A percentile compares a stretch with the other conserved stretches of the same genome.
phyloP scores from a whole-genome alignment of 2,888 invertebrate species.

The Dynastes tityus region DNA sequence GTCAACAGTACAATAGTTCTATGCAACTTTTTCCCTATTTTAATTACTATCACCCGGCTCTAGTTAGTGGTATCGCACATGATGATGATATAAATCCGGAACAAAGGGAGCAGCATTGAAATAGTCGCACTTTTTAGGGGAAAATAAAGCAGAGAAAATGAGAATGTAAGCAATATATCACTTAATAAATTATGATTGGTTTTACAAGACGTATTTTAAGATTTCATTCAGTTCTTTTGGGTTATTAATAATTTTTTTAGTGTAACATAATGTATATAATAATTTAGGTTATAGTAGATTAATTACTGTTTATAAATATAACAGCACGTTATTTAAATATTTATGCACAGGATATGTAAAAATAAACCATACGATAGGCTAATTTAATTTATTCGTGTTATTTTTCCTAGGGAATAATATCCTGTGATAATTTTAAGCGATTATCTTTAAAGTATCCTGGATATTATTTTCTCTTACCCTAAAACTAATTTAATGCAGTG shows the following conservation, averaged over 20 bases:
- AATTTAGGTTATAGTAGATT: conserved; percentile 38
- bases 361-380: conserved; percentile 38
- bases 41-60: conserved; percentile 68
- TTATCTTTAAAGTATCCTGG: background rate
- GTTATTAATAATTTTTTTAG: conserved; percentile 40
- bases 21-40: conserved; percentile 70
- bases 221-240: conserved; percentile 35
- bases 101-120: conserved; percentile 51
- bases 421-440: background rate
- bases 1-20: conserved; percentile 69
- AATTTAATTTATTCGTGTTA: conserved; percentile 9
- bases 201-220: conserved; percentile 39
- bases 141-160: conserved; percentile 19
- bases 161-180: conserved; percentile 31
- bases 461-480: background rate
- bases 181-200: background rate
- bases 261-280: conserved; percentile 53
- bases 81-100: conserved; percentile 48
- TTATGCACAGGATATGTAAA: conserved; percentile 53
- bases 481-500: too few relatives aligned
- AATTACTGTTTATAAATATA: conserved; percentile 39
- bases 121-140: conserved; percentile 24
- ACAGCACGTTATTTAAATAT: conserved; percentile 53
- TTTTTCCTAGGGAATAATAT: background rate
- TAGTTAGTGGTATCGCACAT: conserved; percentile 39